Evolutionary conservation across 2,888 invertebrate species (phyloP).

Genomic region (Megaustenia siamemsis): DNA sequence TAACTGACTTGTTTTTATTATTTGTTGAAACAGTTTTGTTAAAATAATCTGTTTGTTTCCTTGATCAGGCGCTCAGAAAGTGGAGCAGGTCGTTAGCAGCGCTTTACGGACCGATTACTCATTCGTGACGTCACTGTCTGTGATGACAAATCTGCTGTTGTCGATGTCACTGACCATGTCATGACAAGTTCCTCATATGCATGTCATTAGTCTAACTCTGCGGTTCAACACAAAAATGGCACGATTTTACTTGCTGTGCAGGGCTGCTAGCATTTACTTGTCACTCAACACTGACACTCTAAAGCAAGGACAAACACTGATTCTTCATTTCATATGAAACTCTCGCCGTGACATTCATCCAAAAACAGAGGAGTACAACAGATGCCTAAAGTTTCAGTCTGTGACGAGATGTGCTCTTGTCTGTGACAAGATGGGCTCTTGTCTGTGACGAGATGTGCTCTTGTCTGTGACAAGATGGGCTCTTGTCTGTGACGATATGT

Average conservation of each 20-base stretch:
- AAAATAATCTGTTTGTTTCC: neutral
- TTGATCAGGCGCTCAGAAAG: slow-evolving; percentile 3
- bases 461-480: no score
- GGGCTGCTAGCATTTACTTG: neutral
- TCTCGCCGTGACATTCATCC: neutral
- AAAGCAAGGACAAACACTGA: neutral
- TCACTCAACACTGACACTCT: neutral
- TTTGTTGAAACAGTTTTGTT: neutral
- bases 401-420: no score
- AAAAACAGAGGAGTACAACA: no score
- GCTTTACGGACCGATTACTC: neutral
- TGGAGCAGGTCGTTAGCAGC: neutral
- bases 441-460: no score
- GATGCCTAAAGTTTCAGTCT: no score
- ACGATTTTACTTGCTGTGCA: neutral
- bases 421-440: no score
- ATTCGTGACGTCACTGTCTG: no score
- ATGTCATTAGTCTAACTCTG: neutral
- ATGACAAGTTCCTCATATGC: neutral
- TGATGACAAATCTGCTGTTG: neutral
- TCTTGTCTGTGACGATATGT: no score
- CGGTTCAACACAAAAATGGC: neutral
- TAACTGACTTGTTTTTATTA: neutral
- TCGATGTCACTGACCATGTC: neutral
- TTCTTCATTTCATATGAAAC: neutral